Conservation (phyloP, 2,797 vertebrate genomes). For the Pelochelys cantorii region DNA sequence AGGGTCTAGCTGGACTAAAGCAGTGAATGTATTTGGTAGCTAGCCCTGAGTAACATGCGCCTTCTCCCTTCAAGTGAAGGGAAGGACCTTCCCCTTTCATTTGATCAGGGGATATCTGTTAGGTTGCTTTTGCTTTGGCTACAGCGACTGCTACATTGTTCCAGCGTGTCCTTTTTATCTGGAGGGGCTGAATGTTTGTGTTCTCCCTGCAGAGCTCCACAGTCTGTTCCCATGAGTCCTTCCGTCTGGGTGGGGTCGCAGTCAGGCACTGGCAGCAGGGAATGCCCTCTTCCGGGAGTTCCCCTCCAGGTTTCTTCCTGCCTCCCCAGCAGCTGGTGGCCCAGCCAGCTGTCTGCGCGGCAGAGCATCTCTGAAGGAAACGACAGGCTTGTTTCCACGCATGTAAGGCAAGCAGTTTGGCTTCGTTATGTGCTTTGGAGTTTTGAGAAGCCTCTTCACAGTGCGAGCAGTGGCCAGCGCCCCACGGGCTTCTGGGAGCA, state of each 20-base stretch:
- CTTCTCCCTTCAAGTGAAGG: background rate
- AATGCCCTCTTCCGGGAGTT: background rate
- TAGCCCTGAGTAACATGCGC: background rate
- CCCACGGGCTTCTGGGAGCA: background rate
- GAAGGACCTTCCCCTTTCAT: background rate
- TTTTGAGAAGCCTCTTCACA: background rate
- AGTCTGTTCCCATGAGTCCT: background rate
- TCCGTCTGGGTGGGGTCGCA: background rate
- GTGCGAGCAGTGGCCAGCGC: background rate
- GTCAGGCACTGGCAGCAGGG: background rate
- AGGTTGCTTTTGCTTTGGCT: conserved; percentile 16
- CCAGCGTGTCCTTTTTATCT: background rate
- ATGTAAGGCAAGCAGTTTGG: background rate
- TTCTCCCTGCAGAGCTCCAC: background rate
- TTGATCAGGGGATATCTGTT: background rate
- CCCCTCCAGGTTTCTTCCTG: background rate
- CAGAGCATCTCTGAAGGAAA: background rate
- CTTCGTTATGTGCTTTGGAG: too few relatives aligned
- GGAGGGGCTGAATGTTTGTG: background rate
- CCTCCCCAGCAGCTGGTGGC: background rate
- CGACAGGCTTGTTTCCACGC: background rate
- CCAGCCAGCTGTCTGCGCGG: background rate
- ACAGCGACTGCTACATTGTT: background rate
- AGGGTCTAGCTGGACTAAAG: background rate
- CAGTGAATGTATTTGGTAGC: background rate